Conservation (phyloP, 2,888 invertebrate genomes). For the Patella pellucida region DNA sequence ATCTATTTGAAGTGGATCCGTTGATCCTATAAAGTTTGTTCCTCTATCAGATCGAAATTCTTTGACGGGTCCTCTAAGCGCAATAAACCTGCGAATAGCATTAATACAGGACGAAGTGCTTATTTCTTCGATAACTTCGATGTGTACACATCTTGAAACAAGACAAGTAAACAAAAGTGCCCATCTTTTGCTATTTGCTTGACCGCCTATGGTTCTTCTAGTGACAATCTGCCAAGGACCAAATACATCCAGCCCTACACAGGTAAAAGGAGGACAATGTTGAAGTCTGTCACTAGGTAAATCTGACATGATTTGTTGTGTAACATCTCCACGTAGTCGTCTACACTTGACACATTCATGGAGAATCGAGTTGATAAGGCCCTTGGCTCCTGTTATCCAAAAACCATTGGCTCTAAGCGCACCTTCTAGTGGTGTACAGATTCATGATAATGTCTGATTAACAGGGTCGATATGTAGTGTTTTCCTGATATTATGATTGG, state of each 20-base stretch:
- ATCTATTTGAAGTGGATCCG: too few relatives aligned
- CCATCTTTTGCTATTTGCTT: slow-evolving; percentile 33
- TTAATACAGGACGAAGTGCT: slow-evolving; percentile 41
- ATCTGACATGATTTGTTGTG: slow-evolving; percentile 36
- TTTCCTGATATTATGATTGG: slow-evolving; percentile 1
- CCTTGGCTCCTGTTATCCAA: slow-evolving; percentile 38
- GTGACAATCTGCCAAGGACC: slow-evolving; percentile 37
- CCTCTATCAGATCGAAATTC: too few relatives aligned
- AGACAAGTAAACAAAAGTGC: slow-evolving; percentile 40
- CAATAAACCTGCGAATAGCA: slow-evolving; percentile 33
- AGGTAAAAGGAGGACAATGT: slow-evolving; percentile 33
- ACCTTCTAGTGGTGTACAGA: slow-evolving; percentile 37
- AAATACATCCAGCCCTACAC: slow-evolving; percentile 38
- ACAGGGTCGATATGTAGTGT: slow-evolving; percentile 30
- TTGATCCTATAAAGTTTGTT: too few relatives aligned
- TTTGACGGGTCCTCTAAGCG: slow-evolving; percentile 16
- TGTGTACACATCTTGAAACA: slow-evolving; percentile 38
- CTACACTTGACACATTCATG: slow-evolving; percentile 29
- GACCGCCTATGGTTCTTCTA: slow-evolving; percentile 30
- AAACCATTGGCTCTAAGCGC: slow-evolving; percentile 30
- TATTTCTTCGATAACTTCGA: slow-evolving; percentile 40
- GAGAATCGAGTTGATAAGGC: slow-evolving; percentile 27
- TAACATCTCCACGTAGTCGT: slow-evolving; percentile 27
- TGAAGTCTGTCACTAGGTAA: slow-evolving; percentile 32
- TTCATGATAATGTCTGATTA: slow-evolving; percentile 29